These are phyloP conservation scores for Bruchidius siliquastri DNA, from an alignment of 2,888 invertebrate genomes.

Conservation along the genomic window DNA sequence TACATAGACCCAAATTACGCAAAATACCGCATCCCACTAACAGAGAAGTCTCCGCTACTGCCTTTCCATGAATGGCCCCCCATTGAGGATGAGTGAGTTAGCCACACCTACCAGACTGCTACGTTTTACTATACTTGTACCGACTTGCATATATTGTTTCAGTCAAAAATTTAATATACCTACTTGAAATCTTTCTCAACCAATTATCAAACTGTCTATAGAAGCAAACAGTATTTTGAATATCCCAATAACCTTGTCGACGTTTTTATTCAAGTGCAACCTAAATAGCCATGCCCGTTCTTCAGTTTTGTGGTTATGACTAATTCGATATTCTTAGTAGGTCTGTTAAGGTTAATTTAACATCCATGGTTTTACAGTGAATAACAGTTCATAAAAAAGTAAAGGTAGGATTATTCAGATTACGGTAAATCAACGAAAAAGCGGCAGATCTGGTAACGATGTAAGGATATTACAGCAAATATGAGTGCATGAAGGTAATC, in stretches of 20 bases:
- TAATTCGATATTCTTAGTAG: neutral
- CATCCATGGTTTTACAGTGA: neutral
- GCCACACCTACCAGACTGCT: too few species aligned
- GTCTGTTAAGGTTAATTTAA: neutral
- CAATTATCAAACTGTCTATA: too few species aligned
- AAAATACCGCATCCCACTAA: too few species aligned
- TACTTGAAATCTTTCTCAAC: too few species aligned
- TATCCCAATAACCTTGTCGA: neutral
- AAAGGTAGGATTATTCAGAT: neutral
- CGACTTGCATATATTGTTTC: too few species aligned
- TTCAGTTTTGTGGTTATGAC: neutral
- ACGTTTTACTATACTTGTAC: too few species aligned
- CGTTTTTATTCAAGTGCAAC: neutral
- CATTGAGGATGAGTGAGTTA: too few species aligned
- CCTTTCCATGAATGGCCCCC: too few species aligned
- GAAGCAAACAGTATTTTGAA: too few species aligned
- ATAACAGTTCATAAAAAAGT: neutral
- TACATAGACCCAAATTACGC: too few species aligned
- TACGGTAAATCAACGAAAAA: neutral
- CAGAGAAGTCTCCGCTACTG: too few species aligned
- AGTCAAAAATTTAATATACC: too few species aligned
- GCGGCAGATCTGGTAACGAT: neutral
- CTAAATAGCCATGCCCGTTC: neutral
- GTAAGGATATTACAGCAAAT: neutral
- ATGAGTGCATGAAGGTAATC: neutral